Conservation (phyloP, 2,113 vertebrate genomes). For the Barnardius zonarius region DNA sequence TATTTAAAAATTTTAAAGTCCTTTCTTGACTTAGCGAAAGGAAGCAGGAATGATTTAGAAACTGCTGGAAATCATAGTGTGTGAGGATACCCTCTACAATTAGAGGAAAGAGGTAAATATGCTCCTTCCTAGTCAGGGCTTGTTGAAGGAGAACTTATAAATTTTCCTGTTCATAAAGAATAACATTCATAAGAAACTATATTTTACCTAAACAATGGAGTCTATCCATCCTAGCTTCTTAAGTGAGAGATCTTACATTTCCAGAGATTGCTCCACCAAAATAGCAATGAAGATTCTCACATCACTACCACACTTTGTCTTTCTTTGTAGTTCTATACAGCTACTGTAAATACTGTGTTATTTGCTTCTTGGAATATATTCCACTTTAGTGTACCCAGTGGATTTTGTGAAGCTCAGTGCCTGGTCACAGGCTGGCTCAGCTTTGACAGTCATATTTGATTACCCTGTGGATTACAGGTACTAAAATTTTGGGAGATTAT, state of each 20-base stretch:
- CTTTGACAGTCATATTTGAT: neutral
- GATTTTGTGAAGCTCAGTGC: neutral
- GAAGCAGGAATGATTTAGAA: neutral
- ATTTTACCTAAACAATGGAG: neutral
- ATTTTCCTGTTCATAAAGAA: neutral
- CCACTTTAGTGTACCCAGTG: neutral
- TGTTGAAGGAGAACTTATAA: neutral
- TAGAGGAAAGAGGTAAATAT: neutral
- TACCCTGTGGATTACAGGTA: neutral
- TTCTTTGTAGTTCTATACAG: neutral
- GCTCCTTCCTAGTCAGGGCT: neutral
- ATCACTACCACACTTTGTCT: neutral
- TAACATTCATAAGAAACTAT: neutral
- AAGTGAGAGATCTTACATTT: neutral
- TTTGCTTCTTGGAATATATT: neutral
- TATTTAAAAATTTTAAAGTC: neutral
- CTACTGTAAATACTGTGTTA: neutral
- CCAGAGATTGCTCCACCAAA: neutral
- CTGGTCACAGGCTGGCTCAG: neutral
- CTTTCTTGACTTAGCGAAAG: neutral
- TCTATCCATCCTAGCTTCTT: neutral
- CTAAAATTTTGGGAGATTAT: neutral
- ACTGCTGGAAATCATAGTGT: neutral
- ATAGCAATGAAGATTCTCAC: neutral
- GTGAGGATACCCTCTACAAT: neutral